phyloP scores from a whole-genome alignment of 23 tunicate genomes.

The Ciona savignyi region DNA sequence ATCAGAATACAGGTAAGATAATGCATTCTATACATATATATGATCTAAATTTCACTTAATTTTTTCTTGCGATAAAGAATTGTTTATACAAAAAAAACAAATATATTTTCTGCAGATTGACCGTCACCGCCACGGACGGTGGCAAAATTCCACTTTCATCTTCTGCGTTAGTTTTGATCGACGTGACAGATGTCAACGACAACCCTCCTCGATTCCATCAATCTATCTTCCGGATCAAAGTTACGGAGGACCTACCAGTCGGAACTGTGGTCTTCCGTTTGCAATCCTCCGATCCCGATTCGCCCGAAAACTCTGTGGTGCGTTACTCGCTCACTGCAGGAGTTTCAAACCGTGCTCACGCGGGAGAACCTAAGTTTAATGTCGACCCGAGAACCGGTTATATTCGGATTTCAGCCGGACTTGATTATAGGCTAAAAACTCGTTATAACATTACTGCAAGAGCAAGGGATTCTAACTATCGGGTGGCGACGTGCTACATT shows the following conservation, averaged over 20 bases:
- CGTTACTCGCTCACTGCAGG: constrained; percentile 39
- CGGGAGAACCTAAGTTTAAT: constrained; percentile 10
- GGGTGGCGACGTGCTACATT: constrained; percentile 32
- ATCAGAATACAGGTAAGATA: constrained; percentile 29
- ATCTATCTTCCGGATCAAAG: constrained; percentile 17
- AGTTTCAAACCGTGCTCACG: neutral
- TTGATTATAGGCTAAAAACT: constrained; percentile 27
- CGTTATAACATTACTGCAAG: constrained; percentile 55
- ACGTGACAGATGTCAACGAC: constrained; percentile 86
- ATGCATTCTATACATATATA: neutral
- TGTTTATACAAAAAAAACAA: no score
- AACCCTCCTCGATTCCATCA: constrained; percentile 68
- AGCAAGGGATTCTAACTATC: constrained; percentile 41
- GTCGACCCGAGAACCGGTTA: constrained; percentile 52
- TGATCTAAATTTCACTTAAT: neutral
- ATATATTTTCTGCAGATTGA: constrained; percentile 18
- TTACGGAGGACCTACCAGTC: constrained; percentile 74
- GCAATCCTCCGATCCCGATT: constrained; percentile 75
- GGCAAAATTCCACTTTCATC: constrained; percentile 26
- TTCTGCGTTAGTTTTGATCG: constrained; percentile 28
- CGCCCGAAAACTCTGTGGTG: constrained; percentile 43
- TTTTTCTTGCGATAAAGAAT: neutral
- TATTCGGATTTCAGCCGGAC: constrained; percentile 15
- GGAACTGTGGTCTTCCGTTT: constrained; percentile 51
- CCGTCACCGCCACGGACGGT: constrained; percentile 32